Base-by-base conservation (phyloP, 2,888 invertebrate genomes). In the Arctia plantaginis region DNA sequence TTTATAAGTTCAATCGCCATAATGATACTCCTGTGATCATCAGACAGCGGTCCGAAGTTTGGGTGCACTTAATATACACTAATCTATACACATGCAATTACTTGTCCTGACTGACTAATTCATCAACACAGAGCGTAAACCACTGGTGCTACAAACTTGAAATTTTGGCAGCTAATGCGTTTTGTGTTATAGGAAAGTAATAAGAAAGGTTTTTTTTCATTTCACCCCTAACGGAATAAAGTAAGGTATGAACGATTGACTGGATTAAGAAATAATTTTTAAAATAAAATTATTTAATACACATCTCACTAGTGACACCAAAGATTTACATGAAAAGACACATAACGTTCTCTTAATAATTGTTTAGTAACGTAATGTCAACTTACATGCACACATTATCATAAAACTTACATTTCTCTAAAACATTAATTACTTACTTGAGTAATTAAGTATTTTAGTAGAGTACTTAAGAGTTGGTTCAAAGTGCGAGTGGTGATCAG, bases 361-460 rank as follows among this genome's bases (percentile, higher is more conserved):
- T 27, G 20, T 47, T 47, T 33, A 30, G 30, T 30, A 23, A 3
- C 44, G 44, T 27, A 23, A 15, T 39, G 62, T 44, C 59, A 59
- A 44, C 41, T 77, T 39, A 70, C 64, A 70, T 64, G 67, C 64
- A 62, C 30, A 41, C 27, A 72, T 74, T 47, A 74, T 69, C 69
- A 70, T 71, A 73, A 74, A 72, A 71, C 66, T 72, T 55, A 55
- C 62, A 59, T 77, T 75, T 74, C 72, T 68, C 67, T 51, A 68
- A 69, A 72, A 65, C 69, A 51, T 59, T 67, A 44, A 66, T 66
- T 67, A 20, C 27, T 44, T 41, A 47, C 12, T 51, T 64, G 18
- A 44, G 67, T 47, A 47, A 67, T 30, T 33, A 20, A 23, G 13
- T 47, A 47, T 55, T 12, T 0, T 23, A 20, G 1, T 55, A 55